Evolutionary conservation across 2,888 invertebrate genomes (phyloP), one percentile per base, ranked within the genome.

Genomic region (Blomia tropicalis): DNA sequence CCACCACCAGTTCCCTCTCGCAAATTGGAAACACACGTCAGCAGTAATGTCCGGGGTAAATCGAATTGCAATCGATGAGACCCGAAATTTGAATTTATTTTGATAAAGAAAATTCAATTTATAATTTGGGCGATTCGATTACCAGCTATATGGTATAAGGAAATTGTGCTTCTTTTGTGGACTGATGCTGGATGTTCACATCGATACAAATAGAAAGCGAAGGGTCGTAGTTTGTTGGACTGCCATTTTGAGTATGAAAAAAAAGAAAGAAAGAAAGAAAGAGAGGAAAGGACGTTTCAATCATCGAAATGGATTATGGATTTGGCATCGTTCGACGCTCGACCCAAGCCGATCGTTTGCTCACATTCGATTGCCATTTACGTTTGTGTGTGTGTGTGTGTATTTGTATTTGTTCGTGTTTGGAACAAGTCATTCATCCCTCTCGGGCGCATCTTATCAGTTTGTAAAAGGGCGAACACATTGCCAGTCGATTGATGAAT

Each of bases 231-330:
- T n/a, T n/a, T n/a, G n/a, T n/a, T n/a, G n/a, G n/a, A n/a, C n/a
- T n/a, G n/a, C n/a, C n/a, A n/a, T n/a, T n/a, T n/a, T n/a, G n/a
- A n/a, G n/a, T n/a, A n/a, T n/a, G n/a, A n/a, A n/a, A n/a, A n/a
- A n/a, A n/a, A n/a, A n/a, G n/a, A n/a, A n/a, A n/a, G n/a, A n/a
- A n/a, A n/a, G n/a, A n/a, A n/a, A n/a, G n/a, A n/a, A n/a, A n/a
- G n/a, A n/a, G n/a, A n/a, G n/a, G n/a, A n/a, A 7, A 47, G n/a
- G 51, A 47, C 51, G 22, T 47, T 47, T 47, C 51, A 47, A 47
- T 47, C 51, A 47, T 41, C 22, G n/a, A 47, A 47, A 47, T 47
- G 51, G 51, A 47, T 47, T 47, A 47, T 47, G 51, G 7, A 47
- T 47, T 19, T n/a, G 41, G 14, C 41, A 17, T 14, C 14, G 14